Percentiles rank a stretch among this genome's conserved stretches.
Conservation (phyloP, 1,140 invertebrate species). For the Solenopsis fugax region DNA sequence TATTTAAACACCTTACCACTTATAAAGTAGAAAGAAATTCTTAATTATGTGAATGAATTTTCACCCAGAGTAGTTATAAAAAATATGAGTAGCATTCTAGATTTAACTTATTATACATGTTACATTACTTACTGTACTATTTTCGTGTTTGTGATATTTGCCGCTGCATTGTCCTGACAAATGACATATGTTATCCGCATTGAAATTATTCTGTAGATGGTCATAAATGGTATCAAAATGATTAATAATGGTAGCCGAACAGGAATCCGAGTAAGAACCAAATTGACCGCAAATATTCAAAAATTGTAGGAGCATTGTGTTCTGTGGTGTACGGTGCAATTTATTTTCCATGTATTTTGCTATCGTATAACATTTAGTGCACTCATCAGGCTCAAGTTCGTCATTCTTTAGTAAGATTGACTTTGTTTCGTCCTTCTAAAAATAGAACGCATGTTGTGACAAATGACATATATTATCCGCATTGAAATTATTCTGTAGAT, state of each 20-base stretch:
- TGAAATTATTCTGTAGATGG: constrained; percentile 89
- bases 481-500: constrained; percentile 89
- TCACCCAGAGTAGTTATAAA: too few relatives aligned
- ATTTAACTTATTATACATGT: neutral
- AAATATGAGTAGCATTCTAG: too few relatives aligned
- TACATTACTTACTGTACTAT: constrained; percentile 81
- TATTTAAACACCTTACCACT: too few relatives aligned
- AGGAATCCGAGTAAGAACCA: constrained; percentile 92
- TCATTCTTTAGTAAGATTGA: constrained; percentile 77
- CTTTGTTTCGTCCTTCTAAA: constrained; percentile 58
- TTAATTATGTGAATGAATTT: too few relatives aligned
- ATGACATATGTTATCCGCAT: constrained; percentile 90
- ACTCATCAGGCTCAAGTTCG: constrained; percentile 82
- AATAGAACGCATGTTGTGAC: constrained; percentile 69
- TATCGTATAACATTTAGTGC: constrained; percentile 83
- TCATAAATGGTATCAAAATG: constrained; percentile 91
- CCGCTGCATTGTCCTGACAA: constrained; percentile 91
- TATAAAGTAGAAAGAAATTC: too few relatives aligned
- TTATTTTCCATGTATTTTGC: constrained; percentile 83
- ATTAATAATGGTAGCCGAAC: constrained; percentile 90
- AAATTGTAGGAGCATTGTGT: constrained; percentile 78
- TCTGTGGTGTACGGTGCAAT: constrained; percentile 75
- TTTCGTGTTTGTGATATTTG: constrained; percentile 89
- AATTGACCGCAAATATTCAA: constrained; percentile 88
- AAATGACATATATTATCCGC: constrained; percentile 91